A percentile compares a stretch with the other conserved stretches of the same genome.
These are phyloP conservation scores for Drosophila sturtevanti DNA, from an alignment of 1,140 invertebrate species.

Conservation along the genomic window DNA sequence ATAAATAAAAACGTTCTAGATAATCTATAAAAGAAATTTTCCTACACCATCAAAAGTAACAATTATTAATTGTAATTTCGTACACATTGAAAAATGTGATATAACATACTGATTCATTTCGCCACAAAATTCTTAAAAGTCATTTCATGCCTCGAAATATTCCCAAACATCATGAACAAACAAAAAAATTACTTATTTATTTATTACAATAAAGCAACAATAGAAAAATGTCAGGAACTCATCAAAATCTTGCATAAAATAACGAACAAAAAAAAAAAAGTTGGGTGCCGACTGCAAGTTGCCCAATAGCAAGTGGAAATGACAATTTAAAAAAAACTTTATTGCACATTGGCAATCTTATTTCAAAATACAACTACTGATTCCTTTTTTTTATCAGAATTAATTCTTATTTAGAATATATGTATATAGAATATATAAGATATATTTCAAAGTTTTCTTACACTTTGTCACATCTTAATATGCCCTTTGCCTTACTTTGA, in stretches of 20 bases:
- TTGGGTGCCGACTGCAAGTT: neutral
- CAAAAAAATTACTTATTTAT: neutral
- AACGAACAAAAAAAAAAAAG: slow-evolving; percentile 6
- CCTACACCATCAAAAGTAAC: too few species aligned
- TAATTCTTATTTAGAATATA: too few species aligned
- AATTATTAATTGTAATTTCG: too few species aligned
- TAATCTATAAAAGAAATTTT: too few species aligned
- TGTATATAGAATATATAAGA: too few species aligned
- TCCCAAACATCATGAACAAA: neutral
- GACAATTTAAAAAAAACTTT: slow-evolving; percentile 15
- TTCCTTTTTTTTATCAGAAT: too few species aligned
- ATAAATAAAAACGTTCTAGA: too few species aligned
- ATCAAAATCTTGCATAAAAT: slow-evolving; percentile 6
- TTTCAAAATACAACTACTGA: too few species aligned
- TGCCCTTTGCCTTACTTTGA: neutral
- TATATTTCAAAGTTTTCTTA: too few species aligned
- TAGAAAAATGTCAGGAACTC: slow-evolving; percentile 18
- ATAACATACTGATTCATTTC: neutral
- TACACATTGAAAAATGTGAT: neutral
- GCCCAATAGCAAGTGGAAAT: slow-evolving; percentile 21
- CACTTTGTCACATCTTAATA: too few species aligned
- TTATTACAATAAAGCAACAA: neutral
- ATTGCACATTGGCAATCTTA: too few species aligned
- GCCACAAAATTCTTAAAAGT: neutral
- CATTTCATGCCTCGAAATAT: slow-evolving; percentile 4